Percentiles rank a stretch among this genome's conserved stretches.
These are phyloP conservation scores for Diuraphis noxia DNA, from an alignment of 1,140 invertebrate species.

Conservation along the genomic window DNA sequence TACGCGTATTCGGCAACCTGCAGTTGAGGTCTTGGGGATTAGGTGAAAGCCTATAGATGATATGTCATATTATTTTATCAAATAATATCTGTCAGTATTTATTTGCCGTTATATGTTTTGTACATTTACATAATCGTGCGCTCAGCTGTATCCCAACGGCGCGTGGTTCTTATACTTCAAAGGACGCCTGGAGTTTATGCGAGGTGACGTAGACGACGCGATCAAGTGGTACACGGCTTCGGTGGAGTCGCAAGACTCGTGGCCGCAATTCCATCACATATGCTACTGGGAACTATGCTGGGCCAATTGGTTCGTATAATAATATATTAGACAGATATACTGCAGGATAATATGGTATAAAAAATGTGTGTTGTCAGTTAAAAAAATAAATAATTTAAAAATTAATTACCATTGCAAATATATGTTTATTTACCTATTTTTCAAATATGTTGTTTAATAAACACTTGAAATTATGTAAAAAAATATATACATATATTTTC, in stretches of 20 bases:
- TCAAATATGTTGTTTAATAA: neutral
- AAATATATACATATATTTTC: neutral
- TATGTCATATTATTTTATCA: neutral
- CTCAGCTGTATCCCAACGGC: constrained; percentile 75
- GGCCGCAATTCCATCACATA: constrained; percentile 93
- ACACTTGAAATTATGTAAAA: too few relatives aligned
- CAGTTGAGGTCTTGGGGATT: neutral
- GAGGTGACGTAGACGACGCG: constrained; percentile 76
- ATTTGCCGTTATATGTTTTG: neutral
- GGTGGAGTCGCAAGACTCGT: constrained; percentile 81
- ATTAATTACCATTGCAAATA: neutral
- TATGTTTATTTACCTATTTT: neutral
- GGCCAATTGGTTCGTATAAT: constrained; percentile 68
- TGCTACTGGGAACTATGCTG: constrained; percentile 96
- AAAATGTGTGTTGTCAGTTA: neutral
- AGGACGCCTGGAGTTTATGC: constrained; percentile 80
- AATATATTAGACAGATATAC: neutral
- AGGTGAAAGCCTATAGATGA: neutral
- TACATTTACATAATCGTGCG: constrained; percentile 51
- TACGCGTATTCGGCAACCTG: too few relatives aligned
- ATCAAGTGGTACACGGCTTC: constrained; percentile 80
- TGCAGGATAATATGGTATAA: neutral
- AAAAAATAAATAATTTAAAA: neutral
- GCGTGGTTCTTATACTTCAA: constrained; percentile 93
- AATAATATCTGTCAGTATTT: too few relatives aligned